Evolutionary conservation across 1,140 invertebrate species (phyloP).

Genomic region (Temnothorax longispinosus): DNA sequence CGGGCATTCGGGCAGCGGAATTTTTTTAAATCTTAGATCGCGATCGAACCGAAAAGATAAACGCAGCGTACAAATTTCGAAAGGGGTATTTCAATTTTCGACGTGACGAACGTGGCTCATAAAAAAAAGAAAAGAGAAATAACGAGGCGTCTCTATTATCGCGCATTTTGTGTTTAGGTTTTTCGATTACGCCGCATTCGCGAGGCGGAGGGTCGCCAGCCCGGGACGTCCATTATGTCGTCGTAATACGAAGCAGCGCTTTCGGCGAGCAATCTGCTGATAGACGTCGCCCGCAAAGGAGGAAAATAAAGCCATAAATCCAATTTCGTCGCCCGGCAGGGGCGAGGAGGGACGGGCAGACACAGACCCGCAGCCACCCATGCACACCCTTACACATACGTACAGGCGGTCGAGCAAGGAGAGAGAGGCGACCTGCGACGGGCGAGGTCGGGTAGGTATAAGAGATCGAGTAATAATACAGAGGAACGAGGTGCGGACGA

Average conservation of each 20-base stretch:
- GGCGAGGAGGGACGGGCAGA: conserved; percentile 18
- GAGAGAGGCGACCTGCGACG: too few relatives aligned
- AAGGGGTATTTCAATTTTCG: neutral
- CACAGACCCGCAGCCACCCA: too few relatives aligned
- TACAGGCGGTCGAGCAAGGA: neutral
- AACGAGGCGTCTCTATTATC: neutral
- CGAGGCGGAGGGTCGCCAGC: conserved; percentile 18
- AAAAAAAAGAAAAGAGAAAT: neutral
- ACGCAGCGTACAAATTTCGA: neutral
- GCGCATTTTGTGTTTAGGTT: neutral
- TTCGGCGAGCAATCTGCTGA: conserved; percentile 65
- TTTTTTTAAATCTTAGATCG: too few relatives aligned
- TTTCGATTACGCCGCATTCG: conserved; percentile 3
- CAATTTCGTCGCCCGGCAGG: conserved; percentile 60
- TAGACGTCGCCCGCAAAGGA: conserved; percentile 68
- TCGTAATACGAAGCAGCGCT: conserved; percentile 59
- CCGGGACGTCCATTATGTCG: conserved; percentile 67
- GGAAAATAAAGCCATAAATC: conserved; percentile 75
- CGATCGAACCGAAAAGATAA: too few relatives aligned
- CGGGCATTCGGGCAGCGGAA: too few relatives aligned
- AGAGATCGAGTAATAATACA: conserved; percentile 5
- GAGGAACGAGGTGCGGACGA: neutral
- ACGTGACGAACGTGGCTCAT: neutral
- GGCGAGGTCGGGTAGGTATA: conserved; percentile 34
- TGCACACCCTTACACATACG: too few relatives aligned